A percentile compares a stretch with the other conserved stretches of the same genome.
These are phyloP conservation scores for Cantharis nigra DNA, from an alignment of 2,888 invertebrate species.

Conservation along the genomic window DNA sequence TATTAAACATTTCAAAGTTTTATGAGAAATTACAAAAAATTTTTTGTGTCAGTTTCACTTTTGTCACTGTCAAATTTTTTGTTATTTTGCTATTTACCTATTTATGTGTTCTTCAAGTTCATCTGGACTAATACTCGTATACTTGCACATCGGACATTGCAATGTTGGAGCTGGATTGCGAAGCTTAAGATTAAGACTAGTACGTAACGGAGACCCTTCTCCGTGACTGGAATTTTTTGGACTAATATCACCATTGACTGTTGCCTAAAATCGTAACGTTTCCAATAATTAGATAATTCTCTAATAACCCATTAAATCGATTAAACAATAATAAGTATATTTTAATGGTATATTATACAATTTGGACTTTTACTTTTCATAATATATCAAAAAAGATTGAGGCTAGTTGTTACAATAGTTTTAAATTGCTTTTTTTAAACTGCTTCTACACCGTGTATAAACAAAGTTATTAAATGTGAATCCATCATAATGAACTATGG, in stretches of 20 bases:
- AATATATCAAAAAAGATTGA: too few species aligned
- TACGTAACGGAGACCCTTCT: conserved; percentile 75
- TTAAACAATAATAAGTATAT: too few species aligned
- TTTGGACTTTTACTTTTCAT: too few species aligned
- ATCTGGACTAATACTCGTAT: conserved; percentile 72
- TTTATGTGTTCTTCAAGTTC: conserved; percentile 84
- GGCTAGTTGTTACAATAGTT: too few species aligned
- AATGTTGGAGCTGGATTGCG: conserved; percentile 62
- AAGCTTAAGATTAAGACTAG: conserved; percentile 70
- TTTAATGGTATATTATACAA: too few species aligned
- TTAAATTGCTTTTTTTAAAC: too few species aligned
- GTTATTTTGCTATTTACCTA: conserved; percentile 43
- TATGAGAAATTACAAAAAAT: neutral
- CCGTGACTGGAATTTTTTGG: conserved; percentile 61
- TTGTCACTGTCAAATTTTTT: neutral
- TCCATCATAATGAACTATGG: too few species aligned
- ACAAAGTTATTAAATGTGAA: too few species aligned
- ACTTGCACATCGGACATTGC: conserved; percentile 78
- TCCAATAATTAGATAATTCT: neutral
- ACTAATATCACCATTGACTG: conserved; percentile 53
- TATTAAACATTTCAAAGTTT: neutral
- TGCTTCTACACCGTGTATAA: too few species aligned
- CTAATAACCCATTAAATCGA: neutral
- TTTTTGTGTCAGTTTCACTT: neutral
- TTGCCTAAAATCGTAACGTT: conserved; percentile 43